Conservation (phyloP, 2,888 invertebrate species). For the Diarsia brunnea region DNA sequence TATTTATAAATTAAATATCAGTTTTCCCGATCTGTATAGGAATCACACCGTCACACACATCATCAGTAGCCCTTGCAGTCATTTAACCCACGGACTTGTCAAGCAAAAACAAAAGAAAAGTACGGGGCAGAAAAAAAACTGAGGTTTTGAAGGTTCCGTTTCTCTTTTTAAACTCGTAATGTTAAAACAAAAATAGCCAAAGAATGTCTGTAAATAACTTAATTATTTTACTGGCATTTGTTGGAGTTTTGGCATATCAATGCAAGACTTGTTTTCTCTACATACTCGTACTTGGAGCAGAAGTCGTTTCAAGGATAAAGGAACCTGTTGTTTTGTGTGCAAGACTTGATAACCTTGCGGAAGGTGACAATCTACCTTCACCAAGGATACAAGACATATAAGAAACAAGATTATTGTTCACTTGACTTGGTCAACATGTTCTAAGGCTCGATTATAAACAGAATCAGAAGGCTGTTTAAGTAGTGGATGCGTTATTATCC, state of each 20-base stretch:
- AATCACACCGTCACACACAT: too few relatives aligned
- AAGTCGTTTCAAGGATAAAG: constrained; percentile 15
- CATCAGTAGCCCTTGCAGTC: neutral
- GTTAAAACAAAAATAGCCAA: neutral
- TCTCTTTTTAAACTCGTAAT: neutral
- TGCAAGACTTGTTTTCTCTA: constrained; percentile 17
- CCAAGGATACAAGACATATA: constrained; percentile 1
- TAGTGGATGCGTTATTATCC: too few relatives aligned
- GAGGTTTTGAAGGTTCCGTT: neutral
- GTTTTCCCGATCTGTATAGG: too few relatives aligned
- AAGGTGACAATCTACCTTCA: neutral
- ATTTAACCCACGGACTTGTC: too few relatives aligned
- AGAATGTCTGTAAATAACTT: neutral
- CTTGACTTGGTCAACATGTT: too few relatives aligned
- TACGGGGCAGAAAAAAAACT: neutral
- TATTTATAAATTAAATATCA: neutral
- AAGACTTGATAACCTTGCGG: constrained; percentile 27
- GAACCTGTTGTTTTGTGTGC: constrained; percentile 17
- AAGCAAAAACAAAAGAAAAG: too few relatives aligned
- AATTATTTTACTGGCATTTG: neutral
- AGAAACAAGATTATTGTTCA: too few relatives aligned
- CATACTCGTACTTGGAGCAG: neutral
- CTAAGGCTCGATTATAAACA: too few relatives aligned
- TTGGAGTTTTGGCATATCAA: neutral
- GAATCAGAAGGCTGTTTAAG: too few relatives aligned